These are phyloP conservation scores for Spheniscus humboldti DNA, from an alignment of 2,797 vertebrate genomes.

Conservation along the genomic window DNA sequence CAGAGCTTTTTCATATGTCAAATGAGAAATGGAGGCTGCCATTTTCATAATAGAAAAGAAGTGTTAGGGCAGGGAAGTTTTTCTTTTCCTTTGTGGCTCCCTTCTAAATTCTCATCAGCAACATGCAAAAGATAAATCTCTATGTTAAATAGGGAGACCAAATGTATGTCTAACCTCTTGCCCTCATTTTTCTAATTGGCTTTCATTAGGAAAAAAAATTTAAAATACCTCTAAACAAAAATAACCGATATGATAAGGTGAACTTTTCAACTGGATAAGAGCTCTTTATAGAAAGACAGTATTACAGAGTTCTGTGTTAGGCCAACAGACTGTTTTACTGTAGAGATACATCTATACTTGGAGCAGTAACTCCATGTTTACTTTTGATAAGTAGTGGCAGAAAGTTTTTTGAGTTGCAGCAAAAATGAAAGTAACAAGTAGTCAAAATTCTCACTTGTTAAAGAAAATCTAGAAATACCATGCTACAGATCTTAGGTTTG, in stretches of 20 bases:
- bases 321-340: not conserved
- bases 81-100: not conserved
- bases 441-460: not conserved
- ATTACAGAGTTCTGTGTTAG: not conserved
- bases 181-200: slow-evolving; percentile 74
- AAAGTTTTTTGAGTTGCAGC: not conserved
- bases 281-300: not conserved
- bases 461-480: not conserved
- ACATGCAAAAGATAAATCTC: slow-evolving; percentile 69
- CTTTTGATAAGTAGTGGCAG: not conserved
- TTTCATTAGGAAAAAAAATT: slow-evolving; percentile 61
- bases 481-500: not conserved
- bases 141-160: slow-evolving; percentile 71
- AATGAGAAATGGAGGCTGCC: slow-evolving; percentile 16
- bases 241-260: slow-evolving; percentile 40
- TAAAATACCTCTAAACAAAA: slow-evolving; percentile 59
- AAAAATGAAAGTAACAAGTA: not conserved
- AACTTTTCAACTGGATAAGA: slow-evolving; percentile 34
- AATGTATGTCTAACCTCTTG: slow-evolving; percentile 81
- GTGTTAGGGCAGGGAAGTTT: not conserved
- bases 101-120: slow-evolving; percentile 58
- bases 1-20: slow-evolving; percentile 64
- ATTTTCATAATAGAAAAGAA: slow-evolving; percentile 44
- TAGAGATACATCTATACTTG: not conserved
- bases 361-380: not conserved